These are phyloP conservation scores for Mycetomoellerius zeteki DNA, from an alignment of 1,140 invertebrate genomes.

Conservation along the genomic window DNA sequence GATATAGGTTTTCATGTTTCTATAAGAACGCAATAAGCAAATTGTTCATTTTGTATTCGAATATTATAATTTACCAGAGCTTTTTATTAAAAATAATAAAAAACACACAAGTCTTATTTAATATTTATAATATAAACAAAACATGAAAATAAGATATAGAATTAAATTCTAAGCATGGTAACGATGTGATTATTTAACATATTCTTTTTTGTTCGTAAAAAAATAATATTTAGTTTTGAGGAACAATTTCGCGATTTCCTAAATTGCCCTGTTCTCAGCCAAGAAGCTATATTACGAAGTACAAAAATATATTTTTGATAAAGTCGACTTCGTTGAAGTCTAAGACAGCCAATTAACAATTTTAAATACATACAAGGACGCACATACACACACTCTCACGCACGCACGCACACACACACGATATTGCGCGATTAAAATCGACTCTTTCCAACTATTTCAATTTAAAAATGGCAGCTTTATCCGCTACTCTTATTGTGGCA, in stretches of 20 bases:
- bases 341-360: slow-evolving; percentile 24
- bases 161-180: background rate
- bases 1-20: background rate
- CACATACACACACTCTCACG: too few relatives aligned
- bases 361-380: background rate
- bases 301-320: slow-evolving; percentile 56
- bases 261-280: background rate
- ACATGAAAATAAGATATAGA: background rate
- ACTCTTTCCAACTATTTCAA: slow-evolving; percentile 61
- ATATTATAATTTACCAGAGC: slow-evolving; percentile 1
- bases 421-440: slow-evolving; percentile 40
- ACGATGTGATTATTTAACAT: slow-evolving; percentile 7
- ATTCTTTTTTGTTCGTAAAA: slow-evolving; percentile 27
- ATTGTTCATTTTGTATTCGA: background rate
- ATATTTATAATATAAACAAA: slow-evolving; percentile 7
- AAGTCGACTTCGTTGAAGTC: slow-evolving; percentile 1
- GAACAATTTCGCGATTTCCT: slow-evolving; percentile 19
- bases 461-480: slow-evolving; percentile 56
- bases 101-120: background rate
- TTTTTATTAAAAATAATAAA: slow-evolving; percentile 14
- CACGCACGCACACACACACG: background rate
- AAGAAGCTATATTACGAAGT: slow-evolving; percentile 10
- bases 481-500: slow-evolving; percentile 17
- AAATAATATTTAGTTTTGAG: slow-evolving; percentile 44
- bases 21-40: slow-evolving; percentile 5